Base-by-base conservation (phyloP, 92 coral and sea anemone genomes). In the Isaurus tuberculatus region DNA sequence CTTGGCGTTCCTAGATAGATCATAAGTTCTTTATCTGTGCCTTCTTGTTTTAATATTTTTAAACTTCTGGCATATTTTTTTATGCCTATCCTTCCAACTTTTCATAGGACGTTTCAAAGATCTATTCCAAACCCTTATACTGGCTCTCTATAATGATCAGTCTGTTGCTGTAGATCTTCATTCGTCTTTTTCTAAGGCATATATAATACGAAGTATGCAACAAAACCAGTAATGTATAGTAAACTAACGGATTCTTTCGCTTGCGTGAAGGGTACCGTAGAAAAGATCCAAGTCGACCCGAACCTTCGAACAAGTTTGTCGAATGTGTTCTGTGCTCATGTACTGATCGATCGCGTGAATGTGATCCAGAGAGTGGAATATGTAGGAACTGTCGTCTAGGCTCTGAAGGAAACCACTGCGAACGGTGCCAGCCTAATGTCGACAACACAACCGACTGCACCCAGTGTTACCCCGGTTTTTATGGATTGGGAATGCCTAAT, bases 361-460 rank as follows among this genome's bases (percentile, higher is more conserved):
- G 99, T 57, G 79, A 90, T 27, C 90, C 89, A 42, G 99, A 94
- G 89, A 86, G 88, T 48, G 95, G 99, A 8, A 71, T 64, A 40
- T 96, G 99, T 65, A 73, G 55, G 4, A 85, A 92, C 92, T 96
- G 99, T 86, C 89, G 99, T 60, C 84, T 88, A 25, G 97, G 97
- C 58, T 92, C 99, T 33, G 83, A 73, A 77, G 99, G 99, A 53
- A 29, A 82, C 40, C 69, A 65, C 86, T 96, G 99, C 72, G 92
- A 92, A 79, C 58, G 65, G 13, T 96, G 99, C 31, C 89, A 92
- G 65, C 87, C 86, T 29, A 92, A 91, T 32, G 99, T 96, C 19
- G 93, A 94, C 78, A 96, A 88, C 72, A 68, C 68, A 25, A 91
- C 96, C 28, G 96, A 91, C 34, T 96, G 99, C 73, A 92, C 83